phyloP scores from a whole-genome alignment of 2,888 invertebrate species.

The Azorinus chamasolen region DNA sequence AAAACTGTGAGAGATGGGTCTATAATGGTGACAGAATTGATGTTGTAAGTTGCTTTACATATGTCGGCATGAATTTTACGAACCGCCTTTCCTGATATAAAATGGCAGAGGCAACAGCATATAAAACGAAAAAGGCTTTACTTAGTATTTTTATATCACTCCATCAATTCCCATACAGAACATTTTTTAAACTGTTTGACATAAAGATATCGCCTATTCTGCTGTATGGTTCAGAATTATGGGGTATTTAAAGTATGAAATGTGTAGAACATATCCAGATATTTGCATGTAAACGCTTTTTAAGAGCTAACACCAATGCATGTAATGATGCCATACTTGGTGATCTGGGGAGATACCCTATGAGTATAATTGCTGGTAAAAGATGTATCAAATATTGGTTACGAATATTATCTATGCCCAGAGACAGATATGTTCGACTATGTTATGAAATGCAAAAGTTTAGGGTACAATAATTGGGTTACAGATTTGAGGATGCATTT shows the following conservation, averaged over 20 bases:
- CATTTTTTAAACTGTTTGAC: constrained; percentile 38
- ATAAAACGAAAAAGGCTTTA: constrained; percentile 1
- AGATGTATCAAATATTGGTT: constrained; percentile 23
- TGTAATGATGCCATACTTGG: constrained; percentile 18
- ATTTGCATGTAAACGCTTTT: constrained; percentile 20
- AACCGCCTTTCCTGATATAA: background rate
- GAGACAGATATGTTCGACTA: constrained; percentile 10
- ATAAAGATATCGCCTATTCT: constrained; percentile 25
- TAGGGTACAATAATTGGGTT: constrained; percentile 10
- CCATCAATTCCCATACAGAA: background rate
- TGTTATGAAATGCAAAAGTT: constrained; percentile 30
- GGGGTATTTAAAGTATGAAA: constrained; percentile 25
- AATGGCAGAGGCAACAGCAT: background rate
- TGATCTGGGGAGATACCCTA: constrained; percentile 16
- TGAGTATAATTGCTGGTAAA: constrained; percentile 9
- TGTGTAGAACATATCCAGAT: constrained; percentile 29
- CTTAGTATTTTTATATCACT: background rate
- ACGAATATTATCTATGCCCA: constrained; percentile 6
- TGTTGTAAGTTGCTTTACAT: constrained; percentile 3
- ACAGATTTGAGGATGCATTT: constrained; percentile 3
- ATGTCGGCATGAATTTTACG: constrained; percentile 4
- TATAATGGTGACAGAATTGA: background rate
- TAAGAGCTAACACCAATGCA: background rate
- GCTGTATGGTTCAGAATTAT: constrained; percentile 44
- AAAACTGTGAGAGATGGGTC: constrained; percentile 11